Evolutionary conservation across 2,113 vertebrate species (phyloP), one percentile per base, ranked within the genome.

Genomic region (Pachycephala philippinensis): DNA sequence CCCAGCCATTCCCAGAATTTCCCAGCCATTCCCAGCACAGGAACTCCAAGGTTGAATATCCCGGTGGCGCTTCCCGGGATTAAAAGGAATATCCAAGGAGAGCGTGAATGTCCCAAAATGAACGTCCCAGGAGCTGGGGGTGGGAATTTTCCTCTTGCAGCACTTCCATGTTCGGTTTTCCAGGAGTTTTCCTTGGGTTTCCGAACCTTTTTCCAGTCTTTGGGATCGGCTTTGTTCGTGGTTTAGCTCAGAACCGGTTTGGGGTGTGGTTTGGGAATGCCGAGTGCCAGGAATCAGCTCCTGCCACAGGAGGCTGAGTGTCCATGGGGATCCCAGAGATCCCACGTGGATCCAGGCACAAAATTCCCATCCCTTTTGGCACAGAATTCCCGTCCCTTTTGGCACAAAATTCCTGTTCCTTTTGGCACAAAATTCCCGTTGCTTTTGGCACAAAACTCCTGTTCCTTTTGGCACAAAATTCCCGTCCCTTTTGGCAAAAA

Each of bases 181-280:
- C 40, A 45, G 45, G 10, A 13, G 42, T 17, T 87, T 87, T 86
- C 70, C 17, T 66, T 33, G 71, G 15, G 5, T 52, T 93, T 77
- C 21, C 21, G 4, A 19, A 3, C 1, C n/a, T 64, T 60, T 31
- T 40, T 4, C 45, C 12, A 27, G 8, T 11, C 1, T 2, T 52
- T 65, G 37, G 12, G 33, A 10, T 16, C 16, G n/a, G 7, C 42
- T 66, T 79, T 31, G 10, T 59, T 65, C 8, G 8, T 40, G 18
- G 6, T 50, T 86, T 72, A 69, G 15, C 54, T 65, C 87, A 39
- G 30, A 37, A 37, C 11, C 8, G 23, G 37, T 13, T 66, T 64
- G 66, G 47, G 13, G 1, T 14, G 33, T 37, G 30, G 66, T 6
- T 80, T 4, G 0, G 17, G 47, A 45, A 4, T 4, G 1, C 17